These are phyloP conservation scores for Danio rerio DNA, from an alignment of 2,113 vertebrate genomes.

Conservation along the genomic window DNA sequence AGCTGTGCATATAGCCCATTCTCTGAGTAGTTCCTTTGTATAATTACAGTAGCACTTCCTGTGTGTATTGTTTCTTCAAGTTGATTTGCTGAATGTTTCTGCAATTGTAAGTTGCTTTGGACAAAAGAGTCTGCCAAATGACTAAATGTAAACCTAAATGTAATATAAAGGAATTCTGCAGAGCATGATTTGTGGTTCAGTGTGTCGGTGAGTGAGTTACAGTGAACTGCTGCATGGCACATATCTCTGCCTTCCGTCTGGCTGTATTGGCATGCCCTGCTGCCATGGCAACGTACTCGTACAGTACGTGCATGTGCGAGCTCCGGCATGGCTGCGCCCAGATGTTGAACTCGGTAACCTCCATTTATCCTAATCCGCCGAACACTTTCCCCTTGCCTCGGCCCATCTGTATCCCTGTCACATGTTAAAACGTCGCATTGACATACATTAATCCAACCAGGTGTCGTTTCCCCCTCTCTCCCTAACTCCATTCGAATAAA, in stretches of 20 bases:
- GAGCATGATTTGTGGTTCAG: background rate
- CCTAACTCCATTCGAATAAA: background rate
- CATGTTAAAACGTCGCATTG: background rate
- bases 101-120: no score
- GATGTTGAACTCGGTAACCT: constrained; percentile 52
- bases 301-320: constrained; percentile 24
- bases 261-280: constrained; percentile 48
- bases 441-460: constrained; percentile 58
- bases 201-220: background rate
- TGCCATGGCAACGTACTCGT: constrained; percentile 48
- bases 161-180: no score
- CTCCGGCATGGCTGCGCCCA: constrained; percentile 50
- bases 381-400: background rate
- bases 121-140: no score
- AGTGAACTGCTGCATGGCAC: constrained; percentile 2
- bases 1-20: no score
- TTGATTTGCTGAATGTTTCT: no score
- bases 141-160: no score
- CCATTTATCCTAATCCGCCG: constrained; percentile 44
- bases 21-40: no score
- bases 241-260: constrained; percentile 34
- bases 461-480: constrained; percentile 41
- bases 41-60: no score
- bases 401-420: constrained; percentile 33
- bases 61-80: no score